Evolutionary conservation across 2,888 invertebrate genomes (phyloP).

Genomic region (Macrophya alboannulata): DNA sequence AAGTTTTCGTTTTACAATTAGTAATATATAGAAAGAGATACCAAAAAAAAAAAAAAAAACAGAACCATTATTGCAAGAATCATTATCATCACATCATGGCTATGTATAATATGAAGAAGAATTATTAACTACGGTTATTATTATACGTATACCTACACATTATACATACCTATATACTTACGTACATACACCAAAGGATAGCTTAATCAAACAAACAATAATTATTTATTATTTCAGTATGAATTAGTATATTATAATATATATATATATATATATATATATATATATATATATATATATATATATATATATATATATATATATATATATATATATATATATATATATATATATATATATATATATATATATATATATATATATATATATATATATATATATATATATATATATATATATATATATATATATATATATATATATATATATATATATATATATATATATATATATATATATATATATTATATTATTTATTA

Average conservation of each 20-base stretch:
- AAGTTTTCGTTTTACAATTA: conserved; percentile 61
- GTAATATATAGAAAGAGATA: conserved; percentile 59
- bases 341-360: too few relatives aligned
- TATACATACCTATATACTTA: neutral
- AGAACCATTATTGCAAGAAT: conserved; percentile 58
- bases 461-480: too few relatives aligned
- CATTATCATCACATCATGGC: conserved; percentile 33
- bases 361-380: too few relatives aligned
- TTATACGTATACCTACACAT: conserved; percentile 32
- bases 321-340: too few relatives aligned
- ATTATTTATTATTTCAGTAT: conserved; percentile 74
- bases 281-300: too few relatives aligned
- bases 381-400: too few relatives aligned
- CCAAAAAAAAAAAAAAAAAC: conserved; percentile 52
- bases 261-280: too few relatives aligned
- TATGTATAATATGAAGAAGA: conserved; percentile 60
- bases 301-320: too few relatives aligned
- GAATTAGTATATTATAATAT: conserved; percentile 61
- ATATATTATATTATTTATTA: too few relatives aligned
- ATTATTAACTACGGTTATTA: conserved; percentile 24
- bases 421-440: too few relatives aligned
- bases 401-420: too few relatives aligned
- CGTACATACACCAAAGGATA: conserved; percentile 73
- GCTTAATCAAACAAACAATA: conserved; percentile 67
- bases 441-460: too few relatives aligned